Percentiles rank a stretch among this genome's conserved stretches.
Conservation (phyloP, 2,113 vertebrate genomes). For the Oreochromis tanganicae region DNA sequence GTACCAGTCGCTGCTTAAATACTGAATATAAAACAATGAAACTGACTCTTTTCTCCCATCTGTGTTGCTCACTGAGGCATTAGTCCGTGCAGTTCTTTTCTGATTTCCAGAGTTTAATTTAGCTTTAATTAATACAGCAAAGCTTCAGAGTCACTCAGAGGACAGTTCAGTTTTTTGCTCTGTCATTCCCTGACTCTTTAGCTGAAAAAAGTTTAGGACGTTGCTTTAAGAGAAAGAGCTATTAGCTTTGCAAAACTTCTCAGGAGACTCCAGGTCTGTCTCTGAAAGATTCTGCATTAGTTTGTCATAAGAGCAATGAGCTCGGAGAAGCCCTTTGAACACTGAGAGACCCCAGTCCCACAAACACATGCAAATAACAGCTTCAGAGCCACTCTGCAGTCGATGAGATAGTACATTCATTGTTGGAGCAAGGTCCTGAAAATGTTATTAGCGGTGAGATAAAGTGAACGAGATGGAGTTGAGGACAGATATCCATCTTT, state of each 20-base stretch:
- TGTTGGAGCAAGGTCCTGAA: neutral
- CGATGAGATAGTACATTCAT: neutral
- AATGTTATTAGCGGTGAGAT: constrained; percentile 34
- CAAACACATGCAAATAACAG: neutral
- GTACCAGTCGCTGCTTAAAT: neutral
- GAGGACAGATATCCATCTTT: constrained; percentile 45
- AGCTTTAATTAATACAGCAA: constrained; percentile 35
- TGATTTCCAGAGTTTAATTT: constrained; percentile 25
- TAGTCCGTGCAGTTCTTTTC: neutral
- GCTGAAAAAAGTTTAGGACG: neutral
- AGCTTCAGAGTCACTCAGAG: constrained; percentile 20
- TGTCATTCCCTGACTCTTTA: neutral
- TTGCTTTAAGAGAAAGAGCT: neutral
- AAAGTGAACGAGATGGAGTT: constrained; percentile 24
- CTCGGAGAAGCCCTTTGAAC: neutral
- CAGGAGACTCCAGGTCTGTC: neutral
- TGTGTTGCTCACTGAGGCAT: constrained; percentile 6
- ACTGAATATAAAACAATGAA: neutral
- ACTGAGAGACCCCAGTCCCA: neutral
- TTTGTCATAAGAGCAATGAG: neutral
- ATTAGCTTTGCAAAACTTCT: neutral
- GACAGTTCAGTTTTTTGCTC: neutral
- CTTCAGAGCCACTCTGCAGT: neutral
- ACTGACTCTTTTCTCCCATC: neutral
- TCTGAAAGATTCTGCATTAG: neutral